Percentiles rank a stretch among this genome's conserved stretches.
phyloP scores from a whole-genome alignment of 1,140 invertebrate species.

The Saccostrea glomerata region DNA sequence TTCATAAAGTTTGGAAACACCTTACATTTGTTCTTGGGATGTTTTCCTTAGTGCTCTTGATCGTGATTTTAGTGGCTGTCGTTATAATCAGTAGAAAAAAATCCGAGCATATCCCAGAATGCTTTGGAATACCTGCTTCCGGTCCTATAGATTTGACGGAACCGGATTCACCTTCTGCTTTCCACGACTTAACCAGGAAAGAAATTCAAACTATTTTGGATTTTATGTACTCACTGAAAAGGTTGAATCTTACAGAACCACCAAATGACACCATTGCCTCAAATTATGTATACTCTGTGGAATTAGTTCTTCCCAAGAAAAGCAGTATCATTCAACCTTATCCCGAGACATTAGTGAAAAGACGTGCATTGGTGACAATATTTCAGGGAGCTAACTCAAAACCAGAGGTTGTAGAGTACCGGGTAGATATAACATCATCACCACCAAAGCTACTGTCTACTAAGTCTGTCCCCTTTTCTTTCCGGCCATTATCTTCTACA shows the following conservation, averaged over 20 bases:
- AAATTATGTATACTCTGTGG: constrained; percentile 18
- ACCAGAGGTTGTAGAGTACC: not conserved
- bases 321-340: not conserved
- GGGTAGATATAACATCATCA: not conserved
- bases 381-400: not conserved
- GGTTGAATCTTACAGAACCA: not conserved
- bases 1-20: constrained; percentile 6
- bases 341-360: not conserved
- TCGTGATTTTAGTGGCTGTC: not conserved
- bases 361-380: not conserved
- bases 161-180: not conserved
- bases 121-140: not conserved
- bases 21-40: not conserved
- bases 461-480: not conserved
- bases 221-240: not conserved
- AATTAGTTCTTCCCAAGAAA: constrained; percentile 7
- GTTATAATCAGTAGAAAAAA: not conserved
- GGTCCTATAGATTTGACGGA: constrained; percentile 13
- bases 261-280: not conserved
- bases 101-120: not conserved
- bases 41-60: not conserved
- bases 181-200: constrained; percentile 18
- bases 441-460: no score
- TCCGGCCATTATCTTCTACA: constrained; percentile 6
- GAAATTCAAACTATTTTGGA: constrained; percentile 16